These are phyloP conservation scores for Chiridota heheva DNA, from an alignment of 35 echinoderm and acorn worm genomes.

Conservation along the genomic window DNA sequence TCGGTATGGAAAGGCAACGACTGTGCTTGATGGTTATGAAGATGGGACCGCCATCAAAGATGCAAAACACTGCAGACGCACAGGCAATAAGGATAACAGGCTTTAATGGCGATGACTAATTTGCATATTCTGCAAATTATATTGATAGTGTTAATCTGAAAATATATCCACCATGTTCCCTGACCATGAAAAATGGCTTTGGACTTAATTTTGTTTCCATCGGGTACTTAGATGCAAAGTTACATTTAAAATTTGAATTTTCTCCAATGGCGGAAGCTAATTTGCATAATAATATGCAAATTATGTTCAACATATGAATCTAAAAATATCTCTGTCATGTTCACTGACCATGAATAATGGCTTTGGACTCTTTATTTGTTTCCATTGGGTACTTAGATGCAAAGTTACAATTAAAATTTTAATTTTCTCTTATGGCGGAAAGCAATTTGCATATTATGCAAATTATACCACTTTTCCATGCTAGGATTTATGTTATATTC, in stretches of 20 bases:
- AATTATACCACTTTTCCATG: no score
- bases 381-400: background rate
- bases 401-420: background rate
- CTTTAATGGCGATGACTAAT: slow-evolving; percentile 21
- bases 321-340: background rate
- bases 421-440: background rate
- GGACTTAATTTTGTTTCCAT: background rate
- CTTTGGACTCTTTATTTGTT: background rate
- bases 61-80: slow-evolving; percentile 35
- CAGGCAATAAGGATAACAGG: slow-evolving; percentile 21
- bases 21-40: slow-evolving; percentile 75
- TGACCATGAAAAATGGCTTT: no score
- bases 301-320: background rate
- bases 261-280: background rate
- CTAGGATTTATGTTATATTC: no score
- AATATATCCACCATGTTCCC: background rate
- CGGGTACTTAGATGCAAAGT: background rate
- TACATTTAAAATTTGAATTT: background rate
- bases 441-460: background rate
- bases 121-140: slow-evolving; percentile 38
- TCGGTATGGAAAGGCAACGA: slow-evolving; percentile 37
- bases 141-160: background rate
- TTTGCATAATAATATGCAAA: background rate
- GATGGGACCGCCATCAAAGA: slow-evolving; percentile 45
- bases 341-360: background rate